phyloP scores from a whole-genome alignment of 2,888 invertebrate species.

The Chymomyza amoena region DNA sequence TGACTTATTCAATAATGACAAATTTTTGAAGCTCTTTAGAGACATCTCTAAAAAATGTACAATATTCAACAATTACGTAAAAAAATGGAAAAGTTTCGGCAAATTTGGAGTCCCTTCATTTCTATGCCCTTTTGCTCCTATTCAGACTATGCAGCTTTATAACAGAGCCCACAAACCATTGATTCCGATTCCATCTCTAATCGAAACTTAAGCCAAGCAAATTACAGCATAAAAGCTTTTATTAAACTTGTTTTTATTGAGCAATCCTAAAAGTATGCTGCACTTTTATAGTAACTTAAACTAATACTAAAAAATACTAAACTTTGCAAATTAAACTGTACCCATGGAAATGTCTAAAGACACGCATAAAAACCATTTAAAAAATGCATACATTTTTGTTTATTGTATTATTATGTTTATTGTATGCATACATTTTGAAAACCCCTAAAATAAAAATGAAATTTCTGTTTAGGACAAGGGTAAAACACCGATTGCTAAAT shows the following conservation, averaged over 20 bases:
- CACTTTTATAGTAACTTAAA: too few species aligned
- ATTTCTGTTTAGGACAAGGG: neutral
- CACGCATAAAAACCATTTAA: too few species aligned
- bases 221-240: neutral
- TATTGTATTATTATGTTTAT: neutral
- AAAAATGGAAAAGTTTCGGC: too few species aligned
- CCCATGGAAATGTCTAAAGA: neutral
- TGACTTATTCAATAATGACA: too few species aligned
- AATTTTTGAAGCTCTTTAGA: too few species aligned
- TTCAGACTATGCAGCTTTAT: too few species aligned
- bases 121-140: too few species aligned
- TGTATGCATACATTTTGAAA: neutral
- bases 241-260: neutral
- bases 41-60: too few species aligned
- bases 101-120: too few species aligned
- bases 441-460: neutral
- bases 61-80: too few species aligned
- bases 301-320: neutral
- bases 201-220: slow-evolving; percentile 2
- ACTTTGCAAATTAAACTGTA: neutral
- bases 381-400: neutral
- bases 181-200: neutral
- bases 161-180: neutral
- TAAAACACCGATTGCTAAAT: neutral
- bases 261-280: slow-evolving; percentile 45